Base-by-base conservation (phyloP, 2,113 vertebrate species). In the Steatornis caripensis region DNA sequence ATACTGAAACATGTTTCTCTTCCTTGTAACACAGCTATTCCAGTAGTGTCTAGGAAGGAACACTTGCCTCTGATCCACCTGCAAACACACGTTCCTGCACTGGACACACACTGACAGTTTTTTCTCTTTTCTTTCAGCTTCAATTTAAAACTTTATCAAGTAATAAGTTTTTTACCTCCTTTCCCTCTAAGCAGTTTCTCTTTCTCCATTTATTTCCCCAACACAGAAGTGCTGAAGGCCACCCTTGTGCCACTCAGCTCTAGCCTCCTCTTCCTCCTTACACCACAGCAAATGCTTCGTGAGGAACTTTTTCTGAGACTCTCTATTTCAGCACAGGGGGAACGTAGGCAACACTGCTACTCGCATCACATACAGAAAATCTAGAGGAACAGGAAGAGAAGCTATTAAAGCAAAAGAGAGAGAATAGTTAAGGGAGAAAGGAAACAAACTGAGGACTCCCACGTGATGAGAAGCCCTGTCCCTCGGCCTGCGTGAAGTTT, bases 401-500 rank as follows among this genome's bases (percentile, higher is more conserved):
- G 2, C 22, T 64, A 29, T n/a, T 64, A 60, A 62, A 77, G 24
- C 43, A 36, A 46, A 46, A 34, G 2, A 54, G 15, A 34, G 23
- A 45, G 7, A 80, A 55, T 1, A 46, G 15, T 37, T 87, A 81
- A 45, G 23, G 19, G 23, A 37, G 41, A 89, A 84, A 55, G 19
- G 43, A 58, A 51, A 57, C 20, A 62, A 94, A 54, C 8, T 36
- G 18, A 23, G 19, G 49, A 61, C 18, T 74, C 29, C 3, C 10
- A 54, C 4, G 15, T 7, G 13, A 53, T 34, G 9, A 57, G 34
- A 78, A 70, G 30, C 37, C 34, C 36, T 43, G 18, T 39, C 6
- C 46, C 12, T 39, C 14, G 19, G 45, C 34, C 12, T 41, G 32
- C 0, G 0, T 55, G 10, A 48, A 54, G 32, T 77, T 65, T 85